Base-by-base conservation (phyloP, 2,888 invertebrate species). In the Andrena dorsata region DNA sequence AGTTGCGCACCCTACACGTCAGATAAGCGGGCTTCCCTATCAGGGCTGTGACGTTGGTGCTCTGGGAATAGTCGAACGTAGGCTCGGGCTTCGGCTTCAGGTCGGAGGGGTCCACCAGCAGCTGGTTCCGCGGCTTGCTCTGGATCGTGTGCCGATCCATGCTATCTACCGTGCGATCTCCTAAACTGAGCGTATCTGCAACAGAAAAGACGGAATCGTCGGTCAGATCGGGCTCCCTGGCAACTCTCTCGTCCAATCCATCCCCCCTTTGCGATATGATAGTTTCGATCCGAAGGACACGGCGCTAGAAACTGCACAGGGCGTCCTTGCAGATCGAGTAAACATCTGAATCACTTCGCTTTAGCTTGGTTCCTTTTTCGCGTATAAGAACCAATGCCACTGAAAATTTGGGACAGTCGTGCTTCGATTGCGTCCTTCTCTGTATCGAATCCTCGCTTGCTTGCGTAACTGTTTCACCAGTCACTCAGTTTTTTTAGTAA, bases 11-110 rank as follows among this genome's bases (percentile, higher is more conserved):
- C 72, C 93, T 90, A 76, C 94, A 94, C 56, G 93, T 93, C 73
- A 94, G 92, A 86, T 94, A 94, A 86, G 94, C 93, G 79, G 92
- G 89, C 88, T 94, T 93, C n/a, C 93, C 93, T 51, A 93, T 91
- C 49, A 93, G 89, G 7, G 93, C 93, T n/a, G 94, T 94, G 77
- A 94, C 91, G 85, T 94, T 94, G 58, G 92, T 92, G 68, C 90
- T 90, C 73, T 93, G 93, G 61, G 86, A 82, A 72, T 90, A 89
- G 86, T 94, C 94, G 88, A 94, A 94, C 66, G 91, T 91, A 6
- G 93, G 93, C 75, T 94, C 94, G n/a, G 88, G 88, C 80, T 92
- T 94, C 69, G 90, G 75, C 82, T 93, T 93, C 69, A 88, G 82
- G 53, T 90, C 90, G 7, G 90, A 77, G 16, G 90, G 80, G 60